Evolutionary conservation across 2,888 invertebrate species (phyloP).

Genomic region (Autographa gamma): DNA sequence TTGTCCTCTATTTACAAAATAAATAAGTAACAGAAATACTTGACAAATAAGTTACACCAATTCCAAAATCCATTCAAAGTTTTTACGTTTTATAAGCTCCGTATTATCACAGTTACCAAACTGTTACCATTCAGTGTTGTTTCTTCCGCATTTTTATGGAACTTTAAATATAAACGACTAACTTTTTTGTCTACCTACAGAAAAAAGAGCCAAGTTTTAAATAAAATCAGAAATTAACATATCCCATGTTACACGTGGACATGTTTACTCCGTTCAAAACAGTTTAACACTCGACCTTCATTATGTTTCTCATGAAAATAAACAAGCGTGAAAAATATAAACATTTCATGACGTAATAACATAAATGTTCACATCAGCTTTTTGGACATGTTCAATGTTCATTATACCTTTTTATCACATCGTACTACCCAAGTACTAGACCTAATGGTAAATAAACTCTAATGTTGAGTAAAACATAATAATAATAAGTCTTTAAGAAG

Average conservation of each 20-base stretch:
- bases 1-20: background rate
- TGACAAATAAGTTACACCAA: background rate
- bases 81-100: background rate
- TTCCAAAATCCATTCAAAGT: background rate
- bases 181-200: background rate
- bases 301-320: slow-evolving; percentile 17
- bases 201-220: background rate
- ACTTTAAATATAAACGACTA: background rate
- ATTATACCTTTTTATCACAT: background rate
- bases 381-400: background rate
- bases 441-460: too few relatives aligned
- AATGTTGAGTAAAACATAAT: too few relatives aligned
- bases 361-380: slow-evolving; percentile 14
- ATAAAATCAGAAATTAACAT: slow-evolving; percentile 3
- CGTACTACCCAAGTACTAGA: background rate
- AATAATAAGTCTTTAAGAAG: too few relatives aligned
- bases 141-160: background rate
- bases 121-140: background rate
- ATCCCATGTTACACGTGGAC: slow-evolving; percentile 4
- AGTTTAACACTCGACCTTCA: slow-evolving; percentile 10
- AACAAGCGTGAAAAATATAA: slow-evolving; percentile 20
- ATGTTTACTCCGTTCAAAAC: slow-evolving; percentile 22
- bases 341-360: slow-evolving; percentile 15
- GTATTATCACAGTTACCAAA: background rate
- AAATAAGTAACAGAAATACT: too few relatives aligned